Evolutionary conservation across 1,140 invertebrate genomes (phyloP), one percentile per base, ranked within the genome.

Genomic region (Papilio aristodemus): DNA sequence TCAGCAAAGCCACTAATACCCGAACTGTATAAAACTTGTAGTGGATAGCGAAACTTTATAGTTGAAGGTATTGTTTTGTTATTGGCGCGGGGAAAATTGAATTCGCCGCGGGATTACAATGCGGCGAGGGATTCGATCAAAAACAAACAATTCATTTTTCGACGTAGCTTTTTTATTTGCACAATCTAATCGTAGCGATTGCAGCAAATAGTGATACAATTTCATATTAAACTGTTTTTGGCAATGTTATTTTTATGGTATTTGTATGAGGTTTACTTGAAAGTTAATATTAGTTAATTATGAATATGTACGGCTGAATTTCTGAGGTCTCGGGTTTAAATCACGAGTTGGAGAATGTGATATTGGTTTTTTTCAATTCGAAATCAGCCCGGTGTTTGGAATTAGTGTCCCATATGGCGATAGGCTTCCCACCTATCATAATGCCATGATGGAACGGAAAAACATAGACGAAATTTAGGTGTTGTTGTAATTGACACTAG

Each of bases 61-160:
- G 59, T 62, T 17, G 27, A 0, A 17, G 32, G 13, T 39, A 60
- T 60, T 62, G 59, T 62, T 39, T 62, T 62, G 59, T 39, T 62
- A 62, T 62, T 22, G 59, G 59, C 59, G 59, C 36, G 17, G 59
- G 32, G 59, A 62, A 62, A 62, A 62, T 62, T 62, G 59, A 62
- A 62, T 62, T 22, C 32, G 17, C 32, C 32, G 36, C 14, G 17
- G 59, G 59, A 62, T 62, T 62, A 62, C 59, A 62, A 62, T 62
- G 59, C 59, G 59, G 59, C 59, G 14, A 36, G 36, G 36, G 59
- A 62, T 62, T 62, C 38, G 32, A 62, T 62, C 59, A 62, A 62
- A 62, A 62, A 62, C 59, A 62, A 62, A 62, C 59, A 62, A 62
- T 62, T 62, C 27, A 62, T 62, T 62, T 62, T 62, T 62, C 27